Base-by-base conservation (phyloP, 2,797 vertebrate genomes). In the Peromyscus attwateri region DNA sequence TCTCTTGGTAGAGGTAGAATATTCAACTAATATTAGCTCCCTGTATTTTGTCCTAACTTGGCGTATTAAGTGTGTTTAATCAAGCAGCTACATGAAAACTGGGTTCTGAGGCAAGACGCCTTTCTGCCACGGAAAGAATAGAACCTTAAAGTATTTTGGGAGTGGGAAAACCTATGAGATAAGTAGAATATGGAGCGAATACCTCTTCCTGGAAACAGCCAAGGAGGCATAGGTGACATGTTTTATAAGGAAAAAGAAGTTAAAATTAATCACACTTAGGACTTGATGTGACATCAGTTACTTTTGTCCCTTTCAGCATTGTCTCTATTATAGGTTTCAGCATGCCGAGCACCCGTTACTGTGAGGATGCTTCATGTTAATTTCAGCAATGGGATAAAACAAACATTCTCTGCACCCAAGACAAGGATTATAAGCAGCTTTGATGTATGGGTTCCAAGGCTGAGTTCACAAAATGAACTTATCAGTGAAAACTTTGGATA, bases 51-150 rank as follows among this genome's bases (percentile, higher is more conserved):
- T 49, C 9, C 19, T 89, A 89, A 93, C 13, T 31, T 81, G 85
- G 27, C 19, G 73, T 90, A 96, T 90, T 94, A 77, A 73, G 71
- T 81, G 55, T 57, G n/a, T 95, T 91, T 62, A 57, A 83, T 92
- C 34, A 92, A 80, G 79, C n/a, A 96, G 29, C 31, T 90, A 55
- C n/a, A 8, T 49, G 55, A 80, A 37, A 88, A 40, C 29, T 92
- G 64, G 27, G 21, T 71, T 93, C 57, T 95, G 64, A 81, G 60
- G 40, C 40, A 73, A 34, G 31, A 29, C 31, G 64, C 16, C 9
- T 94, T 92, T 43, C 55, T 55, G 11, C 52, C 1, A 25, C 19
- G 12, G 57, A 23, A 77, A 77, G 62, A 77, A 46, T 81, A 92
- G 64, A 83, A 52, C 40, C 0, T 8, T 66, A 34, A 52, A 68